These are phyloP conservation scores for Morus bassanus DNA, from an alignment of 2,797 vertebrate genomes.

Conservation along the genomic window DNA sequence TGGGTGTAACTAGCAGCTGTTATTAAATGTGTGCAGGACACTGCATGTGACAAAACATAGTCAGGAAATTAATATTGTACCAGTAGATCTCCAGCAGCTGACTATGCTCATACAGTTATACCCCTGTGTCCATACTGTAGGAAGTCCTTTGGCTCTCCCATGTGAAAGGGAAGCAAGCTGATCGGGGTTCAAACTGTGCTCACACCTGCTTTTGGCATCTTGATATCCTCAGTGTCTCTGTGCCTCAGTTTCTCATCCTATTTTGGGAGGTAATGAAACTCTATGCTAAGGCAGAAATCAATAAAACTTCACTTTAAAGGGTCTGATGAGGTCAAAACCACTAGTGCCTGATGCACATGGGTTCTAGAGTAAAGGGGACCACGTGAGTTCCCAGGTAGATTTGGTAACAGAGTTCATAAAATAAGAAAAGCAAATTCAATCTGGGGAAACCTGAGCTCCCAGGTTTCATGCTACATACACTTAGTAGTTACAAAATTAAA, in stretches of 20 bases:
- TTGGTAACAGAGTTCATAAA: slow-evolving; percentile 51
- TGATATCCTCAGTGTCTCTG: neutral
- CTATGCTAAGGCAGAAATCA: neutral
- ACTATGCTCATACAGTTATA: neutral
- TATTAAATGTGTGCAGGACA: neutral
- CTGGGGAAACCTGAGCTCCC: slow-evolving; percentile 42
- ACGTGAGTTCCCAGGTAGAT: slow-evolving; percentile 1
- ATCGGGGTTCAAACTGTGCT: neutral
- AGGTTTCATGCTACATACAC: neutral
- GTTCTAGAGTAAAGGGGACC: neutral
- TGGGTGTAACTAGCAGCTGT: neutral
- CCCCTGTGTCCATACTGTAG: neutral
- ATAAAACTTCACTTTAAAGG: neutral
- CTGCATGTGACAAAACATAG: neutral
- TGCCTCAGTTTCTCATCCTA: neutral
- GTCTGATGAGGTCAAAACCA: neutral
- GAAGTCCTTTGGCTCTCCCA: neutral
- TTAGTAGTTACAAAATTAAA: slow-evolving; percentile 33
- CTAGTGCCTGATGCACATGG: neutral
- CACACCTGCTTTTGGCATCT: neutral
- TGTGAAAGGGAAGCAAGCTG: neutral
- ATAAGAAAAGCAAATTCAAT: slow-evolving; percentile 30
- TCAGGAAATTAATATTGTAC: neutral
- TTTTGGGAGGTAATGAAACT: slow-evolving; percentile 24
- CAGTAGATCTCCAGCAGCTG: neutral